A percentile compares a stretch with the other conserved stretches of the same genome.
These are phyloP conservation scores for Volucella inanis DNA, from an alignment of 2,888 invertebrate species.

Conservation along the genomic window DNA sequence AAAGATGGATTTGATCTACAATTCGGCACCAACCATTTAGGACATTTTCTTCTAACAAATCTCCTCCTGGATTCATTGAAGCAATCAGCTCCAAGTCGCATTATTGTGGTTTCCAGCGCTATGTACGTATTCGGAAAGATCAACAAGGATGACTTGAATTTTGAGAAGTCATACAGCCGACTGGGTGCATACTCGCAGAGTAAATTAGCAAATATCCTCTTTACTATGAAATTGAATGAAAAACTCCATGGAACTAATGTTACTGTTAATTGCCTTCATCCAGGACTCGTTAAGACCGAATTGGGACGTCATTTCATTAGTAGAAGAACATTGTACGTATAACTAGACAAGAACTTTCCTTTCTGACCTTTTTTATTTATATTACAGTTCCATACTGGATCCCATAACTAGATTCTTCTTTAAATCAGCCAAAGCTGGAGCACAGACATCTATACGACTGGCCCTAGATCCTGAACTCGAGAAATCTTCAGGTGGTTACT, in stretches of 20 bases:
- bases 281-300: slow-evolving; percentile 90
- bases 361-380: slow-evolving; percentile 65
- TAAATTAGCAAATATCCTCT: slow-evolving; percentile 91
- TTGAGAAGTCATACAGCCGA: slow-evolving; percentile 87
- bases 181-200: slow-evolving; percentile 89
- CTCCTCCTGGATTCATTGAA: slow-evolving; percentile 85
- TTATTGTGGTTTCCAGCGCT: slow-evolving; percentile 89
- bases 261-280: slow-evolving; percentile 88
- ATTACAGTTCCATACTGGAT: slow-evolving; percentile 76
- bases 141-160: slow-evolving; percentile 89
- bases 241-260: slow-evolving; percentile 86
- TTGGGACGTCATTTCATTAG: slow-evolving; percentile 86
- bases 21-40: slow-evolving; percentile 85
- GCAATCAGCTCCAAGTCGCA: slow-evolving; percentile 87
- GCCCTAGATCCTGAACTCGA: slow-evolving; percentile 81
- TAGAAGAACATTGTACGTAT: slow-evolving; percentile 60
- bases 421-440: slow-evolving; percentile 81
- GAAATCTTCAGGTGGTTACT: slow-evolving; percentile 81
- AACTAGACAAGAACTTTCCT: slow-evolving; percentile 53
- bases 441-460: slow-evolving; percentile 81
- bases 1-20: slow-evolving; percentile 85
- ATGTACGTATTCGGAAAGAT: slow-evolving; percentile 88
- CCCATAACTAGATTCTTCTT: slow-evolving; percentile 78
- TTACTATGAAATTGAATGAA: slow-evolving; percentile 87
- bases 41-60: slow-evolving; percentile 86